Conservation (phyloP, 1,140 invertebrate genomes). For the Rhyacophila brunnea region DNA sequence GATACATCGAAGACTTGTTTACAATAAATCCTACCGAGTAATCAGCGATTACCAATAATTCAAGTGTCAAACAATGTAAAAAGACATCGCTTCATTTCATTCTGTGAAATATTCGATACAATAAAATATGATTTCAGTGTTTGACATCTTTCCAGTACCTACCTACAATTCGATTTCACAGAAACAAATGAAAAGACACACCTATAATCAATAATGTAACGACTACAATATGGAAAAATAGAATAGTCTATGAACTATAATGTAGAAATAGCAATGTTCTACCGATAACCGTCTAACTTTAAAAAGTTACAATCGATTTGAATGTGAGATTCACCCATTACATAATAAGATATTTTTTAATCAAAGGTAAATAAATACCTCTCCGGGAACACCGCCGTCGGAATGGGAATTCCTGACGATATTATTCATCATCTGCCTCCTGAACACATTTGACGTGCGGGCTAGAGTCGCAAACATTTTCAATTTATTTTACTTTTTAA, state of each 20-base stretch:
- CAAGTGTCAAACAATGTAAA: no score
- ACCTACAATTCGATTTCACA: no score
- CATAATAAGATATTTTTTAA: constrained; percentile 22
- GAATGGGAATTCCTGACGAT: constrained; percentile 60
- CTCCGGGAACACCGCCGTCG: constrained; percentile 63
- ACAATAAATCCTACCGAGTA: no score
- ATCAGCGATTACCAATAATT: no score
- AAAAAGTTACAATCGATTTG: no score
- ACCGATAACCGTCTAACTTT: background rate
- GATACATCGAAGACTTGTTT: no score
- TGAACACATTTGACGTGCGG: constrained; percentile 46
- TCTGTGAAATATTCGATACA: no score
- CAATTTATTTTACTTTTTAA: constrained; percentile 4
- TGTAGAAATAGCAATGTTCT: background rate
- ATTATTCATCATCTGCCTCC: constrained; percentile 55
- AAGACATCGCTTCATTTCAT: no score
- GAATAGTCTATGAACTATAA: background rate
- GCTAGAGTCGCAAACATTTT: constrained; percentile 47
- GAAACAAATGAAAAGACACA: background rate
- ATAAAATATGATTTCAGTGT: no score
- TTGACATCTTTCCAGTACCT: no score
- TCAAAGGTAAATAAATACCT: constrained; percentile 51
- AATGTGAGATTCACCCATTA: constrained; percentile 23
- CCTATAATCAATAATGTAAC: background rate
- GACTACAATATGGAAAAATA: background rate